Conservation (phyloP, 2,113 vertebrate species). For the Etheostoma cragini region DNA sequence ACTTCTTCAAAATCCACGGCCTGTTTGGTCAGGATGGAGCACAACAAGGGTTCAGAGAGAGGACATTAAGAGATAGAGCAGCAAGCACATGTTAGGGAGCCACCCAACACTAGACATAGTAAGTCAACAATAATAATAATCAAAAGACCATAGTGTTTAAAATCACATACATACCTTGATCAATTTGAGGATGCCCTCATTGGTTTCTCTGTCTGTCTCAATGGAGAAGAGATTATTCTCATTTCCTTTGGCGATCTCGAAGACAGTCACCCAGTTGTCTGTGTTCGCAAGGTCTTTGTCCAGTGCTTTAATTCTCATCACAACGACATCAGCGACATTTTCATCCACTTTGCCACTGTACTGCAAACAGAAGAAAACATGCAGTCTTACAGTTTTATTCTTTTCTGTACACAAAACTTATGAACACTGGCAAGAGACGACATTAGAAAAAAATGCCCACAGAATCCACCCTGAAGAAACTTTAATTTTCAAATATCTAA, state of each 20-base stretch:
- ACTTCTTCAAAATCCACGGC: constrained; percentile 88
- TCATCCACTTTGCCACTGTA: constrained; percentile 79
- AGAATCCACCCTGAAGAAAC: neutral
- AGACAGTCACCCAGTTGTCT: constrained; percentile 92
- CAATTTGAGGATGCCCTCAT: constrained; percentile 92
- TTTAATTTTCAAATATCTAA: too few relatives aligned
- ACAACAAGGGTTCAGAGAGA: neutral
- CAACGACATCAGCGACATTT: constrained; percentile 76
- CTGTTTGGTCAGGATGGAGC: constrained; percentile 67
- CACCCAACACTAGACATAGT: neutral
- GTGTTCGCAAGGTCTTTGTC: constrained; percentile 88
- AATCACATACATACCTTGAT: constrained; percentile 76
- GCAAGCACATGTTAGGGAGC: neutral
- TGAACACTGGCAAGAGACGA: neutral
- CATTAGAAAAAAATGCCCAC: too few relatives aligned
- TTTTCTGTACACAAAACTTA: neutral
- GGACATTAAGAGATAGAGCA: neutral
- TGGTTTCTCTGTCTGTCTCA: constrained; percentile 88
- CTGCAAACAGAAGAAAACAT: constrained; percentile 55
- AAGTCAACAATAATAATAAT: neutral
- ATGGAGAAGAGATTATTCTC: constrained; percentile 90
- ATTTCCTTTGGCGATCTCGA: constrained; percentile 90
- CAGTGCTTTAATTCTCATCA: constrained; percentile 88
- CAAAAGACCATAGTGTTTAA: neutral
- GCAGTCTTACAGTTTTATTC: neutral